Percentiles rank a stretch among this genome's conserved stretches.
phyloP scores from a whole-genome alignment of 1,140 invertebrate species.

The Bombus huntii region DNA sequence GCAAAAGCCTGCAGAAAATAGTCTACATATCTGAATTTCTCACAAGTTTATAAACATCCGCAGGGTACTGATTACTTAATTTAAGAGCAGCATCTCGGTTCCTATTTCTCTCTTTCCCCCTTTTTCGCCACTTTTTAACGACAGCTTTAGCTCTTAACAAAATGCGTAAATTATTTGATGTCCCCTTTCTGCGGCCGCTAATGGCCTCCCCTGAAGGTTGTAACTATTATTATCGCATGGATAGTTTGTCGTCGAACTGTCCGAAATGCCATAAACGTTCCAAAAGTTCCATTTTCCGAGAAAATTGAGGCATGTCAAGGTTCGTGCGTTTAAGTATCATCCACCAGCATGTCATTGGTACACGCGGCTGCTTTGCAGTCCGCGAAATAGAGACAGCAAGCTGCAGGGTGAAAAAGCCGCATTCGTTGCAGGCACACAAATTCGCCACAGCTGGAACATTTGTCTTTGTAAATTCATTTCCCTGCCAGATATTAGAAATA shows the following conservation, averaged over 20 bases:
- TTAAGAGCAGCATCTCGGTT: not conserved
- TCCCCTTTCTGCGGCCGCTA: slow-evolving; percentile 38
- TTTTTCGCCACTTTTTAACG: not conserved
- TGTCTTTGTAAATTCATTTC: slow-evolving; percentile 4
- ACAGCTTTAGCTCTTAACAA: not conserved
- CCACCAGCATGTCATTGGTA: slow-evolving; percentile 20
- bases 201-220: slow-evolving; percentile 18
- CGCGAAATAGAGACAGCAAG: not conserved
- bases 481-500: not conserved
- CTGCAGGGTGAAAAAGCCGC: not conserved
- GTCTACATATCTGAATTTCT: too few relatives aligned
- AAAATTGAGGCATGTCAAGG: slow-evolving; percentile 9
- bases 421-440: not conserved
- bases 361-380: not conserved
- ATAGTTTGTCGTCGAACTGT: slow-evolving; percentile 35
- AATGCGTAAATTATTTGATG: slow-evolving; percentile 50
- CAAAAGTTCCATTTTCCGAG: slow-evolving; percentile 19
- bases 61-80: not conserved
- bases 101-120: not conserved
- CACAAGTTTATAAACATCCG: too few relatives aligned
- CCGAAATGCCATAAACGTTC: slow-evolving; percentile 42
- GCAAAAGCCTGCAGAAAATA: too few relatives aligned
- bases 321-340: slow-evolving; percentile 31
- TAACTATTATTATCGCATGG: slow-evolving; percentile 35
- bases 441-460: not conserved